Percentiles rank a stretch among this genome's conserved stretches.
phyloP scores from a whole-genome alignment of 2,113 vertebrate species.

The Progne subis region DNA sequence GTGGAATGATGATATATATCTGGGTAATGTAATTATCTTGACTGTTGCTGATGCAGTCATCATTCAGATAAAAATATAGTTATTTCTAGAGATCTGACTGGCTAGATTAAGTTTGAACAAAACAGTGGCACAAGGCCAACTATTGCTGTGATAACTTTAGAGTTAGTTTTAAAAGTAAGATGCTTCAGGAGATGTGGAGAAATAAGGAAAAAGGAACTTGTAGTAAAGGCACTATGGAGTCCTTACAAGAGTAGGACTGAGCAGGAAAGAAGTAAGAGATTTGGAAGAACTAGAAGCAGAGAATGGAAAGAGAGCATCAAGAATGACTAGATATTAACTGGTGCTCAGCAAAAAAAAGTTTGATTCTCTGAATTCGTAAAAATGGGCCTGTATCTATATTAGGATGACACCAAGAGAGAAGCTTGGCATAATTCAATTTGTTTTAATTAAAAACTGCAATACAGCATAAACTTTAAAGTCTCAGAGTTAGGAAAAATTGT shows the following conservation, averaged over 20 bases:
- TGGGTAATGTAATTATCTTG: background rate
- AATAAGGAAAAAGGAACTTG: background rate
- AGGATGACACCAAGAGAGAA: background rate
- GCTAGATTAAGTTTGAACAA: background rate
- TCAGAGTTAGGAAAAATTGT: background rate
- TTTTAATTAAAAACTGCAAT: background rate
- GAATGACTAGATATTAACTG: background rate
- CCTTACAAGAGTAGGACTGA: background rate
- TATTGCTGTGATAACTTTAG: background rate
- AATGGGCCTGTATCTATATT: background rate
- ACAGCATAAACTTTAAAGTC: background rate
- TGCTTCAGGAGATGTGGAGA: background rate
- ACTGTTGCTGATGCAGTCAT: background rate
- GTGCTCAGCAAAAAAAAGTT: background rate
- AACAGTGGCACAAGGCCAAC: background rate
- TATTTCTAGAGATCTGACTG: background rate
- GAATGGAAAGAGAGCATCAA: background rate
- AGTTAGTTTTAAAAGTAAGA: background rate
- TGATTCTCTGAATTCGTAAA: background rate
- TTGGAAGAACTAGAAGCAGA: background rate
- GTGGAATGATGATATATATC: background rate
- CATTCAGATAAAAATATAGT: background rate
- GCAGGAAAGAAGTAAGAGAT: background rate
- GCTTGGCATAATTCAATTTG: background rate
- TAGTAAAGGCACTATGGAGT: background rate